Evolutionary conservation across 2,888 invertebrate species (phyloP), one percentile per base, ranked within the genome.

Genomic region (Drosophila kuntzei): DNA sequence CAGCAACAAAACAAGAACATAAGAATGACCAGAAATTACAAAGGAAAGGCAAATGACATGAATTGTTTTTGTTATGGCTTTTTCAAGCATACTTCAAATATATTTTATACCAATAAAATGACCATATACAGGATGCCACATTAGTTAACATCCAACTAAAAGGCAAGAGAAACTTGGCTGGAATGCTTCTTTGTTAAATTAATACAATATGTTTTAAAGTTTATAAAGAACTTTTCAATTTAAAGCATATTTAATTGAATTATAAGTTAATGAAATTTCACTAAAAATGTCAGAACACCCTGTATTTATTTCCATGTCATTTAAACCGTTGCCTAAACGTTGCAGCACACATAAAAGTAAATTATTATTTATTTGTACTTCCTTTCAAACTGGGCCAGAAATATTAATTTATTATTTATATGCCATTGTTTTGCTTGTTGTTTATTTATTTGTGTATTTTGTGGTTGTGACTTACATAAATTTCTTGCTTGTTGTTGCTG

Each of bases 291-390:
- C 11, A 14, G 12, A n/a, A n/a, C 73, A 80, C 66, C 79, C 85
- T 84, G 50, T 76, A 57, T 49, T 51, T 29, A 69, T 72, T 73
- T 64, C 55, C 51, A 50, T 86, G 86, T 60, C 89, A 86, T 76
- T 82, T 79, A 79, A 75, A 81, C 29, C 47, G 64, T 53, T 55
- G 63, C 49, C 77, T 68, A 79, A 81, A 74, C 46, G 68, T 79
- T 60, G 71, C 63, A 22, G 22, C 43, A 43, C 29, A 69, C 54
- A 81, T 60, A 68, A 61, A 71, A 71, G 68, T 71, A 76, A 83
- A 82, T 83, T 73, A 80, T 83, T 89, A 89, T 89, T 84, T 89
- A 89, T 89, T 83, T 87, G 77, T 68, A 64, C 51, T 77, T 77
- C 49, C 78, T 73, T 66, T 62, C 62, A 62, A 78, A 58, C 41